Evolutionary conservation across 2,113 vertebrate genomes (phyloP).

Genomic region (crab-eating macaque (Macaca fascicularis)): DNA sequence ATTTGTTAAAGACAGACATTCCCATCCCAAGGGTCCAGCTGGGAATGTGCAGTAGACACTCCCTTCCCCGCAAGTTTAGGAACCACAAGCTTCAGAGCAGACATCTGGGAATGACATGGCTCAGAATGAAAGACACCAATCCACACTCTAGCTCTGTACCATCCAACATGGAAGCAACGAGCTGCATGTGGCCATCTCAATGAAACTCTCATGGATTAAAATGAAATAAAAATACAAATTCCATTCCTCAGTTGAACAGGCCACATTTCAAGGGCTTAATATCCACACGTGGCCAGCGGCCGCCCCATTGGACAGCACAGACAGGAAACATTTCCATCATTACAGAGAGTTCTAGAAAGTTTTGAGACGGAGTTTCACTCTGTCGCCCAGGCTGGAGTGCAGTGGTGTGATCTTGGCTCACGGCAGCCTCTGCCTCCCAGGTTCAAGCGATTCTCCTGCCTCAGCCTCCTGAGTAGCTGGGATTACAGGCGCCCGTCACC

Average conservation of each 20-base stretch:
- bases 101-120: too few species aligned
- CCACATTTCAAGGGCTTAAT: background rate
- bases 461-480: background rate
- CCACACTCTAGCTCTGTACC: fast-evolving
- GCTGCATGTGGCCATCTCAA: too few species aligned
- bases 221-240: background rate
- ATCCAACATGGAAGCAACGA: background rate
- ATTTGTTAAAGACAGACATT: background rate
- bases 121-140: fast-evolving
- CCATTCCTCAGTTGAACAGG: background rate
- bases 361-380: background rate
- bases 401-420: background rate
- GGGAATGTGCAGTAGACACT: background rate
- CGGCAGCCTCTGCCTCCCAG: background rate
- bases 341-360: background rate
- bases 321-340: background rate
- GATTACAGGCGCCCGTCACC: background rate
- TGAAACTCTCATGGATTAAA: background rate
- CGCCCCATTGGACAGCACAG: fast-evolving
- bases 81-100: background rate
- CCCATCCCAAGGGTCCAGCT: background rate
- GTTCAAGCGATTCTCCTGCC: background rate
- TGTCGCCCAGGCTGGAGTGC: background rate
- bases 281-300: background rate
- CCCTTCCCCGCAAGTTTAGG: background rate